phyloP scores from a whole-genome alignment of 1,140 invertebrate species.

The Orussus abietinus region DNA sequence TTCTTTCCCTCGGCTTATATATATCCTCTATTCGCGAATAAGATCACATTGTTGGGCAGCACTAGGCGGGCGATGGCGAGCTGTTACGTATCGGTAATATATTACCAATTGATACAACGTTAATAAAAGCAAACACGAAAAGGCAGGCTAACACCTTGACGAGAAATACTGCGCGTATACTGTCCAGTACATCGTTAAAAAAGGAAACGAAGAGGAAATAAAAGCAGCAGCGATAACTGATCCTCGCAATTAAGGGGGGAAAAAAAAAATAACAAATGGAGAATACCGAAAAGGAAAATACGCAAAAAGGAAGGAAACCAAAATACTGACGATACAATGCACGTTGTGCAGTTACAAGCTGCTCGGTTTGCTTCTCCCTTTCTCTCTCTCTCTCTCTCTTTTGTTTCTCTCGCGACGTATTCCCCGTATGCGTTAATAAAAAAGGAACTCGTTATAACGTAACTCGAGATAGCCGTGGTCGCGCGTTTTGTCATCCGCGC shows the following conservation, averaged over 20 bases:
- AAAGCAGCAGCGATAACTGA: slow-evolving; percentile 6
- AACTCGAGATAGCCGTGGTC: too few species aligned
- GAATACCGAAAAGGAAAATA: slow-evolving; percentile 18
- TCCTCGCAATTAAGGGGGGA: slow-evolving; percentile 16
- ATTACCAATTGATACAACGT: too few species aligned
- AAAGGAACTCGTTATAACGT: slow-evolving; percentile 13
- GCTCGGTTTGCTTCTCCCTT: slow-evolving; percentile 19
- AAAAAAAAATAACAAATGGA: slow-evolving; percentile 21
- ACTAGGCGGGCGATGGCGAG: too few species aligned
- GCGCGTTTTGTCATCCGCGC: too few species aligned
- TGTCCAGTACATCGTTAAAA: too few species aligned
- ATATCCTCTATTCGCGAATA: too few species aligned
- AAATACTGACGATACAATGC: slow-evolving; percentile 27
- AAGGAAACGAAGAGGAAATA: slow-evolving; percentile 19
- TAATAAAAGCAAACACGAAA: too few species aligned
- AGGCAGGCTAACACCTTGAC: too few species aligned
- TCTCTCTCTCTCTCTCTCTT: slow-evolving; percentile 10
- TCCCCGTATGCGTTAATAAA: slow-evolving; percentile 13
- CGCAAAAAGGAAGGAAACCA: slow-evolving; percentile 25
- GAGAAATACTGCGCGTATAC: too few species aligned
- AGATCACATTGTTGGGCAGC: too few species aligned
- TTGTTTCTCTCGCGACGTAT: neutral
- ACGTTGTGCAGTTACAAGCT: slow-evolving; percentile 25
- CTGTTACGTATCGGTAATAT: too few species aligned
- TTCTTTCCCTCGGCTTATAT: neutral